Evolutionary conservation across 2,797 vertebrate genomes (phyloP).

Genomic region (Podarcis lilfordi): DNA sequence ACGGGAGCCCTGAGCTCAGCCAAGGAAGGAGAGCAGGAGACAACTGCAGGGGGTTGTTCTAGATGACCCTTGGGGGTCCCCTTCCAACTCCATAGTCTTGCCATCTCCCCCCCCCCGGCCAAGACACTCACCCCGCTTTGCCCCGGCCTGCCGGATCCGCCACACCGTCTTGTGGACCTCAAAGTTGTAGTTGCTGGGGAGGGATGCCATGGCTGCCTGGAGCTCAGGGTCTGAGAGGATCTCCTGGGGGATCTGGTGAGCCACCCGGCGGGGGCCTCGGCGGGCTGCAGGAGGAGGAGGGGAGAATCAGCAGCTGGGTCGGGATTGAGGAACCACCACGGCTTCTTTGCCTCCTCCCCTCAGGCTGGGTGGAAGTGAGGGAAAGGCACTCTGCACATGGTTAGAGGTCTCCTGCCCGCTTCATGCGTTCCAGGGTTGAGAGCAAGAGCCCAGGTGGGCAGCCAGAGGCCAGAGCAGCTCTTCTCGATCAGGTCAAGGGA

Average conservation of each 20-base stretch:
- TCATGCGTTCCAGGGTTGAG: too few relatives aligned
- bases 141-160: conserved; percentile 88
- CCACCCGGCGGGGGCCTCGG: conserved; percentile 75
- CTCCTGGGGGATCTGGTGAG: conserved; percentile 92
- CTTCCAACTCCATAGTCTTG: neutral
- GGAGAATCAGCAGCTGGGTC: too few relatives aligned
- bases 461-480: too few relatives aligned
- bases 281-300: conserved; percentile 68
- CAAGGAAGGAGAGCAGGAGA: too few relatives aligned
- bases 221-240: conserved; percentile 86
- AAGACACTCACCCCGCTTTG: conserved; percentile 86
- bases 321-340: neutral
- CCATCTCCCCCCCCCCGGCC: conserved; percentile 21
- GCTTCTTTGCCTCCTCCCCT: too few relatives aligned
- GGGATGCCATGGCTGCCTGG: conserved; percentile 79
- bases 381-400: neutral
- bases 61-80: neutral
- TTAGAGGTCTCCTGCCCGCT: neutral
- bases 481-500: too few relatives aligned
- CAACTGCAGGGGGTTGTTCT: too few relatives aligned
- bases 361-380: neutral
- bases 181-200: conserved; percentile 97
- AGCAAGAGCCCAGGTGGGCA: too few relatives aligned
- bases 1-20: too few relatives aligned
- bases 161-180: conserved; percentile 97